Evolutionary conservation across 2,888 invertebrate species (phyloP).

Genomic region (Apotomis capreana): DNA sequence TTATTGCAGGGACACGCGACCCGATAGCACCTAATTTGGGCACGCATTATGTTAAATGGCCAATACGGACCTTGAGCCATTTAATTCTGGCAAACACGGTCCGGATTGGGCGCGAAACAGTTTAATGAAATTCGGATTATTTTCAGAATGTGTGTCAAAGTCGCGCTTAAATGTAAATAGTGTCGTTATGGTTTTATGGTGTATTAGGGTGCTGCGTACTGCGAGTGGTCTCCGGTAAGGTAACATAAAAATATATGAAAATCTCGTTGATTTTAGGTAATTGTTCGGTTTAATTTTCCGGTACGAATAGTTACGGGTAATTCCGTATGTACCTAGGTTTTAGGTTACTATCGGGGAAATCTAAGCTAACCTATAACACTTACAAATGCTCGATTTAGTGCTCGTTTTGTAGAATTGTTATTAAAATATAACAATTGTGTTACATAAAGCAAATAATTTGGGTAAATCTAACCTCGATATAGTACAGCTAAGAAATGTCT

Average conservation of each 20-base stretch:
- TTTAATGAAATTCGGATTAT: slow-evolving; percentile 46
- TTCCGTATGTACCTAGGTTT: not conserved
- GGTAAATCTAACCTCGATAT: slow-evolving; percentile 8
- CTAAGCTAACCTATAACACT: not conserved
- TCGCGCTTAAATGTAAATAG: slow-evolving; percentile 38
- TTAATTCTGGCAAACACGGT: slow-evolving; percentile 50
- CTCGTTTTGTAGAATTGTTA: not conserved
- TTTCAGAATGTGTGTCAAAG: slow-evolving; percentile 56
- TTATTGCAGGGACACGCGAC: slow-evolving; percentile 61
- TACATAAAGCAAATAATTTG: slow-evolving; percentile 6
- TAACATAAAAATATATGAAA: too few species aligned
- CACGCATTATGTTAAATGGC: slow-evolving; percentile 71
- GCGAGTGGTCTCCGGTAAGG: too few species aligned
- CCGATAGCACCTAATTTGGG: slow-evolving; percentile 70
- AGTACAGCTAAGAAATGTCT: not conserved
- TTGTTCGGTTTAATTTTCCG: not conserved
- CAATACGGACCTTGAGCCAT: slow-evolving; percentile 67
- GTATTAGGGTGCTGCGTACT: not conserved
- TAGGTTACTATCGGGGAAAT: not conserved
- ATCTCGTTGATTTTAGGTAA: not conserved
- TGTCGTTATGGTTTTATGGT: not conserved
- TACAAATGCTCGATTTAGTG: not conserved
- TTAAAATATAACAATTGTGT: not conserved
- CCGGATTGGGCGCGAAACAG: slow-evolving; percentile 35
- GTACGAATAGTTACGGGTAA: not conserved